Evolutionary conservation across 2,797 vertebrate genomes (phyloP), one percentile per base, ranked within the genome.

Genomic region (Xerus rutilus): DNA sequence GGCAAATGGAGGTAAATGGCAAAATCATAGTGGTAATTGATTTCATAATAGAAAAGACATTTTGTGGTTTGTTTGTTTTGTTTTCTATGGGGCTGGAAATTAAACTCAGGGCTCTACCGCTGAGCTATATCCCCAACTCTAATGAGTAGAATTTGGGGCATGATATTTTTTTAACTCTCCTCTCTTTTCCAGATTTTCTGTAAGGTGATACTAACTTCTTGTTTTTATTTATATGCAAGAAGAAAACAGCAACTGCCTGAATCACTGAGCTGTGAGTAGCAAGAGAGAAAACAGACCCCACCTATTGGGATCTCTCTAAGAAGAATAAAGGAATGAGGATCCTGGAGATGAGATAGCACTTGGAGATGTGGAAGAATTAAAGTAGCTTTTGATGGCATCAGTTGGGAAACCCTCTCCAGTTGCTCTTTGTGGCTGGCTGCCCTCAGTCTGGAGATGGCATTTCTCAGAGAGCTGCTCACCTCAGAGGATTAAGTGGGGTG

Each of bases 171-270:
- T 30, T 21, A 17, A 62, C 28, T 21, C 1, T 72, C 23, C 69
- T 87, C 43, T n/a, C 65, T 89, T 88, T 57, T 45, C 62, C 30
- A 82, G 62, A 81, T 85, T 83, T 85, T 70, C 79, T 82, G 30
- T 74, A 89, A 90, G 30, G 39, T 35, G 45, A 47, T 64, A 39
- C 5, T 23, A 82, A 77, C 52, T 72, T 86, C 43, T 86, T 39
- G 52, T 76, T 92, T 95, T 94, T 77, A 78, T 83, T 76, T 72
- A n/a, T 32, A 14, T 8, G 5, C 52, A 74, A 78, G 59, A 62
- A 72, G 52, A 91, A 83, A 86, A 95, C 12, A 62, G 2, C 47
- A 77, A 17, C 43, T 10, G 0, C 74, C 57, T 93, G 70, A 79
- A 81, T 81, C 70, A 76, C 65, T 57, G 86, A 94, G 81, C 86